Evolutionary conservation across 53 echinoderm and acorn worm genomes (phyloP).

Genomic region (Echinometra lucunter): DNA sequence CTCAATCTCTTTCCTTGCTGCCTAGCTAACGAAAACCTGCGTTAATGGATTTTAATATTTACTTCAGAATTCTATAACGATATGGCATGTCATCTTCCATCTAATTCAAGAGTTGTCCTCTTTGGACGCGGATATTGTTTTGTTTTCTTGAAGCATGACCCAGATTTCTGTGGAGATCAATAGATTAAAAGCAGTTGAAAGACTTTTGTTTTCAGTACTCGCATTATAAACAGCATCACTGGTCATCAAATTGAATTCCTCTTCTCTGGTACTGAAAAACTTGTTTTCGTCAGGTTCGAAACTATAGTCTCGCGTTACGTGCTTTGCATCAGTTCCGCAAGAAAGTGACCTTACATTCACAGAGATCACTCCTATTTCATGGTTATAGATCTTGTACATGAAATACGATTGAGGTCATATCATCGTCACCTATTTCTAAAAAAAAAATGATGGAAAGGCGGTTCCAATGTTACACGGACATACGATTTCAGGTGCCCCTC

Average conservation of each 20-base stretch:
- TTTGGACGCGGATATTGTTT: neutral
- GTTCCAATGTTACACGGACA: too few relatives aligned
- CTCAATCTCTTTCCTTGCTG: neutral
- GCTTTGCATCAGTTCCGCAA: neutral
- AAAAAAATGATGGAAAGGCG: too few relatives aligned
- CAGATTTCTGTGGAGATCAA: constrained; percentile 7
- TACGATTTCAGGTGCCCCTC: too few relatives aligned
- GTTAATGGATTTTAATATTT: neutral
- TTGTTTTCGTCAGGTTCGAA: neutral
- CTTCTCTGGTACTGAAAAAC: neutral
- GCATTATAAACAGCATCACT: neutral
- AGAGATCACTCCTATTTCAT: neutral
- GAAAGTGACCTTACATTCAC: neutral
- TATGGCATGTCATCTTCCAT: neutral
- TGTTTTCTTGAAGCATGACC: neutral
- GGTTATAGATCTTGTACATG: too few relatives aligned
- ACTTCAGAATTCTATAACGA: neutral
- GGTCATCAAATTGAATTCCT: neutral
- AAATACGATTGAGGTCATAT: neutral
- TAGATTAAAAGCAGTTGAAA: constrained; percentile 51
- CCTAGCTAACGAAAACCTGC: neutral
- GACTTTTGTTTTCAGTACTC: neutral
- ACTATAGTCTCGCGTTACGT: neutral
- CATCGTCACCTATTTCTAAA: neutral
- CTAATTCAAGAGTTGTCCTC: neutral